Conservation (phyloP, 2,888 invertebrate species). For the Acrocyrtus sp. region DNA sequence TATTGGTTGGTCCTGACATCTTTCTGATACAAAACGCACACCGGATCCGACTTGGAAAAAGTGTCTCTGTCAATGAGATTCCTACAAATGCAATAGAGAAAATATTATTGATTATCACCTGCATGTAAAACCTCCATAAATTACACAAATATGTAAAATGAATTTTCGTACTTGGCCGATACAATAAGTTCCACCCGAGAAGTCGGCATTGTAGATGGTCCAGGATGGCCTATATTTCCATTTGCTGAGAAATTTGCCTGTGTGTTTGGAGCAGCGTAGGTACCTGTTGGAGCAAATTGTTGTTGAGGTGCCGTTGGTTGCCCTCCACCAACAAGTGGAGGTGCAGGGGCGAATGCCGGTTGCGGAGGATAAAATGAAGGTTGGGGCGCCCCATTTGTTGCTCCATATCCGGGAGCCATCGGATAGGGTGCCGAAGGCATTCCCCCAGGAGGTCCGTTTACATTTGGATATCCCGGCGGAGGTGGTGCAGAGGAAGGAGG, state of each 20-base stretch:
- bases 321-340: conserved; percentile 14
- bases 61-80: conserved; percentile 67
- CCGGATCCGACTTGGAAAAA: conserved; percentile 68
- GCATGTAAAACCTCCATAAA: conserved; percentile 15
- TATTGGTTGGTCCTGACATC: conserved; percentile 63
- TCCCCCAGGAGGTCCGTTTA: neutral
- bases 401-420: too few species aligned
- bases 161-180: conserved; percentile 38
- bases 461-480: neutral
- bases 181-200: conserved; percentile 40
- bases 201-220: conserved; percentile 40
- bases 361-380: neutral
- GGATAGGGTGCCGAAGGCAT: neutral
- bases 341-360: neutral
- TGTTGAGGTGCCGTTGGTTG: neutral
- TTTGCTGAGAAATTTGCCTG: neutral
- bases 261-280: neutral
- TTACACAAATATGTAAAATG: neutral
- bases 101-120: conserved; percentile 20
- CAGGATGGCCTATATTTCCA: neutral
- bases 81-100: conserved; percentile 63
- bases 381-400: neutral
- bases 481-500: neutral
- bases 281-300: neutral
- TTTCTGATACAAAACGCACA: conserved; percentile 66